Conservation (phyloP, 1,140 invertebrate species). For the Drosophila bifasciata region DNA sequence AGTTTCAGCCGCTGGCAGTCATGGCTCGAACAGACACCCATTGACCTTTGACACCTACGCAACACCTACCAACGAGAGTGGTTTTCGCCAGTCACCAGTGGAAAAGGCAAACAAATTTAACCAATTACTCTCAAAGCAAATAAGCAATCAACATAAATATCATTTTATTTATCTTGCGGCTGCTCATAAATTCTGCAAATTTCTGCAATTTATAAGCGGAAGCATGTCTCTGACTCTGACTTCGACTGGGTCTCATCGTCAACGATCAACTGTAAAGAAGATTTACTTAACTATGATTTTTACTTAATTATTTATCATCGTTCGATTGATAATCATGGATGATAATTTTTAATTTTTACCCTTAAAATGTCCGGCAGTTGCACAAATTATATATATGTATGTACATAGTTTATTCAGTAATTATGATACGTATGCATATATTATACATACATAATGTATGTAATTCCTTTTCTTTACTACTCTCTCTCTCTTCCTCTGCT, state of each 20-base stretch:
- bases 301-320: too few species aligned
- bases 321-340: not conserved
- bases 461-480: not conserved
- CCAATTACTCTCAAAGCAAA: conserved; percentile 76
- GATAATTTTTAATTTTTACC: too few species aligned
- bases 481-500: not conserved
- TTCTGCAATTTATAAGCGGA: conserved; percentile 29
- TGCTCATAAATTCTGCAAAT: conserved; percentile 41
- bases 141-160: conserved; percentile 78
- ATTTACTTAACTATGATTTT: too few species aligned
- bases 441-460: too few species aligned
- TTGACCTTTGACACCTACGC: conserved; percentile 74
- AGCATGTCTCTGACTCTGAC: not conserved
- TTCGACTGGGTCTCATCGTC: not conserved
- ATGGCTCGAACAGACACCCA: conserved; percentile 38
- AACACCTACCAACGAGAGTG: conserved; percentile 45
- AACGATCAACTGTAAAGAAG: too few species aligned
- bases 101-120: conserved; percentile 59
- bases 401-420: too few species aligned
- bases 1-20: conserved; percentile 40
- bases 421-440: too few species aligned
- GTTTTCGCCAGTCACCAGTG: conserved; percentile 16
- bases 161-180: conserved; percentile 56
- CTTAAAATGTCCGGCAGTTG: too few species aligned
- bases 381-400: too few species aligned